Conservation (phyloP, 2,797 vertebrate genomes). For the Triplophysa bombifrons region DNA sequence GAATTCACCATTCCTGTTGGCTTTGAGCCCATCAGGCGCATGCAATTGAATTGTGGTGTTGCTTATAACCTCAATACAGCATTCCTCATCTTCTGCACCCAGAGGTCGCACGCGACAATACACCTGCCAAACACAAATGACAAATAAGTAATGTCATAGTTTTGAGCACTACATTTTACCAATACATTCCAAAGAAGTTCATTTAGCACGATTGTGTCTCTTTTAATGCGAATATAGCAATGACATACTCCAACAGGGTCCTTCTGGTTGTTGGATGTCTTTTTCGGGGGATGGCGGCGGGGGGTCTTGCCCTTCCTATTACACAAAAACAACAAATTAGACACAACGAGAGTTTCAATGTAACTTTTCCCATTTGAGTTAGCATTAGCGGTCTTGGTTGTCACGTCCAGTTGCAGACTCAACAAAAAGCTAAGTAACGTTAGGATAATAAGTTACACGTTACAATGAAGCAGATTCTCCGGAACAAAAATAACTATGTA, state of each 20-base stretch:
- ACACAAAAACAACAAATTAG: background rate
- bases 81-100: slow-evolving; percentile 78
- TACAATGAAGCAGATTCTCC: background rate
- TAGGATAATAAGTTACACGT: background rate
- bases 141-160: background rate
- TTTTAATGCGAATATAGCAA: background rate
- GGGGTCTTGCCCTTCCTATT: slow-evolving; percentile 82
- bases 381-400: background rate
- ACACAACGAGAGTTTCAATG: background rate
- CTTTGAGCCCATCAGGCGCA: slow-evolving; percentile 86
- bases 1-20: slow-evolving; percentile 89
- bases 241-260: slow-evolving; percentile 91
- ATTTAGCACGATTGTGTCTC: too few species aligned
- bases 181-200: background rate
- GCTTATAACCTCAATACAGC: slow-evolving; percentile 92
- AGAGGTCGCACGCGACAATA: slow-evolving; percentile 92
- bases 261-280: slow-evolving; percentile 80
- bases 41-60: slow-evolving; percentile 89
- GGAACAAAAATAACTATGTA: too few species aligned
- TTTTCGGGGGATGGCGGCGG: slow-evolving; percentile 79
- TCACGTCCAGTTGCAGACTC: background rate
- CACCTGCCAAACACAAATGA: slow-evolving; percentile 73
- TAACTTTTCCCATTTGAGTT: background rate
- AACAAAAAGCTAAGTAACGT: background rate
- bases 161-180: background rate